Evolutionary conservation across 2,113 vertebrate species (phyloP).

Genomic region (Lophochroa leadbeateri): DNA sequence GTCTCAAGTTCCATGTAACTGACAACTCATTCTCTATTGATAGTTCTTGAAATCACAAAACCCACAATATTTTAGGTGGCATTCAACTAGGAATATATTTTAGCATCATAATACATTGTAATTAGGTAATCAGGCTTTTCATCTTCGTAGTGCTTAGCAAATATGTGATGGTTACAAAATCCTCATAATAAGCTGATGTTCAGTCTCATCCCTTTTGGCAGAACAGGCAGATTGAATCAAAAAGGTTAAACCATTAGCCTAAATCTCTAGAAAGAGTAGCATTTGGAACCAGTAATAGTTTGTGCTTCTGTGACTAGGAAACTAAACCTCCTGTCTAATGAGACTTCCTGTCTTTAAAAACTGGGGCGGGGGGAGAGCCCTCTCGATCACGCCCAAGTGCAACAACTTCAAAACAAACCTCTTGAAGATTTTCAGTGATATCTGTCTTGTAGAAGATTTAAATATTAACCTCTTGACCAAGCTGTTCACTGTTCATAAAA

Average conservation of each 20-base stretch:
- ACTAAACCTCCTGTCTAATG: neutral
- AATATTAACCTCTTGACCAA: neutral
- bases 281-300: neutral
- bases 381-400: too few relatives aligned
- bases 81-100: neutral
- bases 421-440: neutral
- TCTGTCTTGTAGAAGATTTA: neutral
- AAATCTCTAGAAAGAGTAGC: neutral
- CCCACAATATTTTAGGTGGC: neutral
- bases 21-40: neutral
- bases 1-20: neutral
- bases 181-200: neutral
- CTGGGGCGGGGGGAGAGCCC: fast-evolving
- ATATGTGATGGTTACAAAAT: neutral
- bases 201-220: neutral
- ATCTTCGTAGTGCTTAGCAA: neutral
- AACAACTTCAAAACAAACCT: neutral
- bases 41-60: neutral
- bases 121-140: neutral
- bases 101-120: neutral
- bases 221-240: neutral
- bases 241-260: neutral
- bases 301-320: neutral
- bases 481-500: neutral
- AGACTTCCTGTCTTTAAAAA: neutral